Evolutionary conservation across 2,888 invertebrate genomes (phyloP).

Genomic region (Quadroppia sp.): DNA sequence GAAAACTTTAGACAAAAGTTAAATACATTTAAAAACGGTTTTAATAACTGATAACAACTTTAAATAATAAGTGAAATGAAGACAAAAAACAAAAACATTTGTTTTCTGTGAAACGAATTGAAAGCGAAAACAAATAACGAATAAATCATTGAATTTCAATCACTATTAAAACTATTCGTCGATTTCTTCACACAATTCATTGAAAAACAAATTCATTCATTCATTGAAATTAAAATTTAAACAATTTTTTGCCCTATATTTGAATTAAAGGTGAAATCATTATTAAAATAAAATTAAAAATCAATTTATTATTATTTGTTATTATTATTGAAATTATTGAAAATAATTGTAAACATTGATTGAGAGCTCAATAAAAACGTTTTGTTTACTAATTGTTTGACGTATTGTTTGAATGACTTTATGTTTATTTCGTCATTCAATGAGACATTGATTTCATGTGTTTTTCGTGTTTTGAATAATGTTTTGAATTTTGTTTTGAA

Average conservation of each 20-base stretch:
- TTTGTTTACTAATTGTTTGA: not conserved
- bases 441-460: not conserved
- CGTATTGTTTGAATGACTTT: no score
- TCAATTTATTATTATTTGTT: not conserved
- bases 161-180: not conserved
- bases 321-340: not conserved
- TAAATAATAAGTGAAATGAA: slow-evolving; percentile 9
- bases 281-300: not conserved
- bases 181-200: not conserved
- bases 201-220: not conserved
- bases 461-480: not conserved
- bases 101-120: not conserved
- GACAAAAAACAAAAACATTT: not conserved
- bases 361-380: slow-evolving; percentile 21
- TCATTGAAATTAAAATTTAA: not conserved
- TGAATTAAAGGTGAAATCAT: not conserved
- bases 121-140: not conserved
- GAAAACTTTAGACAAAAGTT: not conserved
- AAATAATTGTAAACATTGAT: not conserved
- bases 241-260: not conserved
- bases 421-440: no score
- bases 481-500: not conserved
- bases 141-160: not conserved
- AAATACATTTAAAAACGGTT: not conserved
- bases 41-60: not conserved